Conservation (phyloP, 1,140 invertebrate genomes). For the Drosophila nigromelanica region DNA sequence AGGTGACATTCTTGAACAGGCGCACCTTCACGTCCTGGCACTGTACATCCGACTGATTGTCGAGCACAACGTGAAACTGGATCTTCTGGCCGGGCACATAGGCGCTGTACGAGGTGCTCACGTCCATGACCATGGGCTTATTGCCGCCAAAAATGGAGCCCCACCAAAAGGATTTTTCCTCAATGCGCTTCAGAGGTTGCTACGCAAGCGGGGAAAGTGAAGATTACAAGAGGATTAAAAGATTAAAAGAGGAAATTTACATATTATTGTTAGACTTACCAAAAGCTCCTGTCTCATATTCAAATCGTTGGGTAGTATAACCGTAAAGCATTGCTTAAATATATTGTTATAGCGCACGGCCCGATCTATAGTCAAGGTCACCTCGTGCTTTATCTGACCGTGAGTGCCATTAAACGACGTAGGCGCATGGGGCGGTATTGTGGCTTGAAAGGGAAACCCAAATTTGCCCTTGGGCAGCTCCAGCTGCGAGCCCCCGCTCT, state of each 20-base stretch:
- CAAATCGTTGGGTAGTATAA: conserved; percentile 89
- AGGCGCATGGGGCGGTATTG: conserved; percentile 86
- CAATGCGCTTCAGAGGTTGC: conserved; percentile 71
- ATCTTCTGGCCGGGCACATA: conserved; percentile 81
- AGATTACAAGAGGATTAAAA: too few relatives aligned
- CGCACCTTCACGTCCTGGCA: conserved; percentile 85
- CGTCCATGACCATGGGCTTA: conserved; percentile 75
- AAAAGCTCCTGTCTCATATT: conserved; percentile 85
- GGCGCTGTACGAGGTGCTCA: conserved; percentile 65
- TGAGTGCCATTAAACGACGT: conserved; percentile 90
- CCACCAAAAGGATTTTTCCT: conserved; percentile 81
- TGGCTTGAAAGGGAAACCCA: conserved; percentile 86
- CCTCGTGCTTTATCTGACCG: conserved; percentile 88
- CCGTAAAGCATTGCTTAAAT: conserved; percentile 89
- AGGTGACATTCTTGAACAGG: conserved; percentile 84
- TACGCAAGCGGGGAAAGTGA: conserved; percentile 5
- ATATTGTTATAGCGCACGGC: conserved; percentile 91
- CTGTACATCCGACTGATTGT: conserved; percentile 85
- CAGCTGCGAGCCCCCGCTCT: conserved; percentile 84
- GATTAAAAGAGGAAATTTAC: conserved; percentile 64
- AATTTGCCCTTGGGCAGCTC: conserved; percentile 86
- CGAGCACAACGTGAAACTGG: conserved; percentile 66
- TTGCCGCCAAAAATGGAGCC: conserved; percentile 72
- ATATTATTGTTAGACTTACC: conserved; percentile 28
- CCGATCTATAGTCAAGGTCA: conserved; percentile 88